These are phyloP conservation scores for Saturnia japonica DNA, from an alignment of 2,888 invertebrate genomes.

Conservation along the genomic window DNA sequence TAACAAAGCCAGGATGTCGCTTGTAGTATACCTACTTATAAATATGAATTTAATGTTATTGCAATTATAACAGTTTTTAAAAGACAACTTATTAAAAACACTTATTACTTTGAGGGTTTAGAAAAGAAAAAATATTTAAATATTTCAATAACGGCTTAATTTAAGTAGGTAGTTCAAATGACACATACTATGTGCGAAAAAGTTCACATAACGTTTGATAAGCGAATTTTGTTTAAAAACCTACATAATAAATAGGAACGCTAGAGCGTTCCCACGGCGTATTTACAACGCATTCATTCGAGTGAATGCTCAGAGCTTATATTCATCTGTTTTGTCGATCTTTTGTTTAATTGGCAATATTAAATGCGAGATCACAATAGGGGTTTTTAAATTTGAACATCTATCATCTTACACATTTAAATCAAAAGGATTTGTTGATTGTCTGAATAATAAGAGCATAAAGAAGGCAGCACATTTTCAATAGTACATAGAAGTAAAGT, in stretches of 20 bases:
- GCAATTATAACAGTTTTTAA: too few species aligned
- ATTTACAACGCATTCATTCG: slow-evolving; percentile 53
- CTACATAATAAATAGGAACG: slow-evolving; percentile 49
- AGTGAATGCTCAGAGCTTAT: slow-evolving; percentile 46
- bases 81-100: too few species aligned
- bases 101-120: neutral
- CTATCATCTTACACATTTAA: slow-evolving; percentile 35
- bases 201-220: slow-evolving; percentile 50
- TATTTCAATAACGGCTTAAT: slow-evolving; percentile 4
- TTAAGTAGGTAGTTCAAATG: slow-evolving; percentile 6
- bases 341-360: slow-evolving; percentile 58
- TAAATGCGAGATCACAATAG: slow-evolving; percentile 45
- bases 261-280: slow-evolving; percentile 65
- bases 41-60: neutral
- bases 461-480: neutral
- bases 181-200: slow-evolving; percentile 41
- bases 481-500: neutral
- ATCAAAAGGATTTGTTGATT: slow-evolving; percentile 18
- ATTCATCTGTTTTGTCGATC: slow-evolving; percentile 58
- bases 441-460: slow-evolving; percentile 14
- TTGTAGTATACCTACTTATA: too few species aligned
- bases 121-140: neutral
- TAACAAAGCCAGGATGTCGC: too few species aligned
- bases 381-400: slow-evolving; percentile 43
- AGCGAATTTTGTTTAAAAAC: slow-evolving; percentile 55